These are phyloP conservation scores for Alectura lathami DNA, from an alignment of 2,113 vertebrate species.

Conservation along the genomic window DNA sequence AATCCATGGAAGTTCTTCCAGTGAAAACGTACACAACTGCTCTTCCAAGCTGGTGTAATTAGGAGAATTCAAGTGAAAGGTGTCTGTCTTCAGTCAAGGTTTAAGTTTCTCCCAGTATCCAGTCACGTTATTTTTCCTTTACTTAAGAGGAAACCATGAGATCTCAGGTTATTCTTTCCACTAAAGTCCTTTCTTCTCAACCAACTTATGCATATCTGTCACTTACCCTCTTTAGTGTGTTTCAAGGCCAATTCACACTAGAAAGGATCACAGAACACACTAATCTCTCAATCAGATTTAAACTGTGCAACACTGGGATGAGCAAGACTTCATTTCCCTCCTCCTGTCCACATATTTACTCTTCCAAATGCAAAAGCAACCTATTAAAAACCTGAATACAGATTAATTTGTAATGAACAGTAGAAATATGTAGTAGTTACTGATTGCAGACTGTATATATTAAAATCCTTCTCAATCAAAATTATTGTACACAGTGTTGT, in stretches of 20 bases:
- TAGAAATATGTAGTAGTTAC: background rate
- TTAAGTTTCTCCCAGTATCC: background rate
- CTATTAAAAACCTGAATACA: background rate
- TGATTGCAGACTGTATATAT: background rate
- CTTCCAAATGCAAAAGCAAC: accelerated
- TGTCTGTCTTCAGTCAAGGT: background rate
- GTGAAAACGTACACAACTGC: background rate
- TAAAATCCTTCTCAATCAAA: background rate
- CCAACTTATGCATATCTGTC: background rate
- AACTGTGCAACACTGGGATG: background rate
- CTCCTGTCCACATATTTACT: too few relatives aligned
- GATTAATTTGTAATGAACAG: background rate
- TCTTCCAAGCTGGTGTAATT: background rate
- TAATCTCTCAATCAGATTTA: background rate
- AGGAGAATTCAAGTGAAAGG: background rate
- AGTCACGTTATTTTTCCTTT: background rate
- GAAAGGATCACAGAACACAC: background rate
- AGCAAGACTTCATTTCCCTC: background rate
- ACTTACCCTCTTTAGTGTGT: background rate
- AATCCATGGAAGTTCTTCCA: background rate
- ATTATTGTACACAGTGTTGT: background rate
- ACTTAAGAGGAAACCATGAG: background rate
- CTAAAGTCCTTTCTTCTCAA: background rate
- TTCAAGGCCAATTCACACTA: background rate
- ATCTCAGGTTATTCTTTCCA: background rate